Percentiles rank a stretch among this genome's conserved stretches.
phyloP scores from a whole-genome alignment of 2,113 vertebrate species.

The Panthera uncia region DNA sequence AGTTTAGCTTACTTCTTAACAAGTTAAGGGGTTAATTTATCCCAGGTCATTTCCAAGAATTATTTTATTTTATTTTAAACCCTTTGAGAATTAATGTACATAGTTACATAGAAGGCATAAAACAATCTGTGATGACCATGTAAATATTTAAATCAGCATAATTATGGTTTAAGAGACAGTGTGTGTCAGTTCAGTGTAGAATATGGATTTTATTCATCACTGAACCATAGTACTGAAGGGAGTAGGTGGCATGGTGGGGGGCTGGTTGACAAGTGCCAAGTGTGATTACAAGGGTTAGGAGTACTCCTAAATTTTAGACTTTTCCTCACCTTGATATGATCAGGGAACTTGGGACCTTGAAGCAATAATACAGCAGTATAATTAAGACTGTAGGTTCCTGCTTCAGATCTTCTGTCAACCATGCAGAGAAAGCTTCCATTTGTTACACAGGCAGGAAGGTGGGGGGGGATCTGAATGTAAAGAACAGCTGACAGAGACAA shows the following conservation, averaged over 20 bases:
- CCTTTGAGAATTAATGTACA: not conserved
- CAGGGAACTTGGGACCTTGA: not conserved
- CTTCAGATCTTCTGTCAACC: not conserved
- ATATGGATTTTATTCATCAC: conserved; percentile 3
- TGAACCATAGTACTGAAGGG: not conserved
- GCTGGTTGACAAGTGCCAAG: not conserved
- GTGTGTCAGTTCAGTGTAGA: not conserved
- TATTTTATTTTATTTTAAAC: conserved; percentile 36
- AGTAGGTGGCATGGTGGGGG: not conserved
- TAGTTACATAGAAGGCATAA: not conserved
- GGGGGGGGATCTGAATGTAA: not conserved
- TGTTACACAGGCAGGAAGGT: not conserved
- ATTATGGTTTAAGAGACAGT: not conserved
- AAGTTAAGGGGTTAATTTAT: not conserved
- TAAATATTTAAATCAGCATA: not conserved
- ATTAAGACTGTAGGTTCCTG: not conserved
- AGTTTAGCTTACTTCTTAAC: not conserved
- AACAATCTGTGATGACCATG: not conserved
- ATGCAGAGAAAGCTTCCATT: not conserved
- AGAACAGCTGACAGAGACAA: not conserved
- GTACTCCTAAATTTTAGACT: not conserved
- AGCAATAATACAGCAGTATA: not conserved
- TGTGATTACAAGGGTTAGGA: not conserved
- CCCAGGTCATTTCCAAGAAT: not conserved
- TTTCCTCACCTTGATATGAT: not conserved